These are phyloP conservation scores for Camponotus vicinus DNA, from an alignment of 1,140 invertebrate species.

Conservation along the genomic window DNA sequence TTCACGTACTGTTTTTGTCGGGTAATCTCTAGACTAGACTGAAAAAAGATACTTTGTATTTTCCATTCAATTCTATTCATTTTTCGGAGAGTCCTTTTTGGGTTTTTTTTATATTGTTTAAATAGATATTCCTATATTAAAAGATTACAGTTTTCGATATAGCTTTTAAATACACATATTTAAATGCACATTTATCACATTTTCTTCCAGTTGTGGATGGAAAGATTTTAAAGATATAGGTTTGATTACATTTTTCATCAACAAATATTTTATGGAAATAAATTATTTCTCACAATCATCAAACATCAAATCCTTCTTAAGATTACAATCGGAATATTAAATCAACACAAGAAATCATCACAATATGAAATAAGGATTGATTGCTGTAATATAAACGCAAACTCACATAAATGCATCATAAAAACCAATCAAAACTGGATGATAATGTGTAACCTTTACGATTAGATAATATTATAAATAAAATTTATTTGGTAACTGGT, in stretches of 20 bases:
- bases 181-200: background rate
- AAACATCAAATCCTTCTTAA: background rate
- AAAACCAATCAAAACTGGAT: conserved; percentile 74
- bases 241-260: conserved; percentile 3
- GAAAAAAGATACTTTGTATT: conserved; percentile 43
- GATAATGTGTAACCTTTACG: conserved; percentile 64
- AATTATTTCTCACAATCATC: conserved; percentile 6
- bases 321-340: background rate
- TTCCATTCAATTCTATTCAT: background rate
- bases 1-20: too few relatives aligned
- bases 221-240: background rate
- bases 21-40: too few relatives aligned
- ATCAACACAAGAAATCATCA: background rate
- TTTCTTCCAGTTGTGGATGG: background rate
- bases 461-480: background rate
- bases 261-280: background rate
- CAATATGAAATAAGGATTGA: conserved; percentile 12
- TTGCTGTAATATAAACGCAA: conserved; percentile 15
- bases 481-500: conserved; percentile 66
- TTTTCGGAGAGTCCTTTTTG: background rate
- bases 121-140: background rate
- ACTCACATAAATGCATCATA: conserved; percentile 51
- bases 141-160: background rate
- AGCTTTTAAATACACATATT: background rate
- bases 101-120: conserved; percentile 9